These are phyloP conservation scores for Lagocephalus sceleratus DNA, from an alignment of 2,797 vertebrate species.

Conservation along the genomic window DNA sequence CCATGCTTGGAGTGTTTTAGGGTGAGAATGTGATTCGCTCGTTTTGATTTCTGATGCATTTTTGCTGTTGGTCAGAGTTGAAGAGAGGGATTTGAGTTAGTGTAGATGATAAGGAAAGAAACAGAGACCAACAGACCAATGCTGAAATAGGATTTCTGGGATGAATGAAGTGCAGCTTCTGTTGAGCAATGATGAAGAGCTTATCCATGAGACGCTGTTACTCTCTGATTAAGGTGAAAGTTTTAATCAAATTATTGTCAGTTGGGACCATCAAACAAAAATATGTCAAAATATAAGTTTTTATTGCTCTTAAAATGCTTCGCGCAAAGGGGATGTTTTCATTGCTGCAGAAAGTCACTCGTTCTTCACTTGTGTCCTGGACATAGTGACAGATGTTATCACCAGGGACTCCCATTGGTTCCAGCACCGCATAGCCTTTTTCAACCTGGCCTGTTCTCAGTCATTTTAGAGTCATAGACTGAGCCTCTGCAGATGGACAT, in stretches of 20 bases:
- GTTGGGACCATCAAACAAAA: neutral
- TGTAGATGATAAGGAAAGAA: too few relatives aligned
- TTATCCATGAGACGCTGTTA: conserved; percentile 27
- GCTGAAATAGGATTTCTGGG: neutral
- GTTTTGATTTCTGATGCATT: neutral
- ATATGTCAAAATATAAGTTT: neutral
- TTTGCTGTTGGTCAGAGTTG: neutral
- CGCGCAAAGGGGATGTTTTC: neutral
- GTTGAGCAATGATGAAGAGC: conserved; percentile 7
- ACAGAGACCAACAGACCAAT: too few relatives aligned
- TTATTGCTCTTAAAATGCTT: neutral
- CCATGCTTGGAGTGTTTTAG: conserved; percentile 39
- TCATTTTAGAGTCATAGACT: conserved; percentile 24
- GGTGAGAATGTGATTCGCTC: conserved; percentile 51
- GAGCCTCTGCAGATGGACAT: conserved; percentile 6
- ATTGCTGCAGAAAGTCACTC: conserved; percentile 6
- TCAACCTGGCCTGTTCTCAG: conserved; percentile 23
- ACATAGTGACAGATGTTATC: conserved; percentile 44
- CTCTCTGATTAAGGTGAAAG: conserved; percentile 5
- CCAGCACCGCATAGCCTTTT: conserved; percentile 44
- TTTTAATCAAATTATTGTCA: conserved; percentile 10
- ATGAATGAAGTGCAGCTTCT: conserved; percentile 19
- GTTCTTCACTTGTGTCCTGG: neutral
- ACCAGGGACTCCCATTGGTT: conserved; percentile 37
- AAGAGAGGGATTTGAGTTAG: too few relatives aligned